Evolutionary conservation across 1,140 invertebrate species (phyloP), one percentile per base, ranked within the genome.

Genomic region (Venturia canescens): DNA sequence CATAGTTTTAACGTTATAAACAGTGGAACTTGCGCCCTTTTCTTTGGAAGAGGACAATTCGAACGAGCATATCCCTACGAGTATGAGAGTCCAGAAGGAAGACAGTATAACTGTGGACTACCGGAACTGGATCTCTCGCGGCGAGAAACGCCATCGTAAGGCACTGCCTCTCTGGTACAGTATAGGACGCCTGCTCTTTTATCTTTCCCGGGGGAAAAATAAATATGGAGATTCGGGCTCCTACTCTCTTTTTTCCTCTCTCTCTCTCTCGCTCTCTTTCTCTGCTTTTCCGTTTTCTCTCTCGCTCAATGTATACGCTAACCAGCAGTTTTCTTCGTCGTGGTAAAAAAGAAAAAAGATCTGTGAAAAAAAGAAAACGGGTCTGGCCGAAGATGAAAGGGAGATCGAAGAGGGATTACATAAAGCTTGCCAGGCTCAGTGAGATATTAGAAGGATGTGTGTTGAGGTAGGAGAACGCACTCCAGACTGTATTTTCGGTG

Each of bases 151-250:
- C 38, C 21, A 26, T 26, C 50, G 63, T 78, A 69, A 53, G 77
- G 63, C 38, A 78, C 63, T 70, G 44, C 34, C 34, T 1, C 34
- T 21, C 44, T 38, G 18, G 70, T 66, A 31, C 50, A 50, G 27
- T 50, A 50, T 78, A 50, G 63, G 48, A 70, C 38, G 34, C 21
- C 57, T 78, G 63, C 67, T 78, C 77, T 70, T 78, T 78, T 78
- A 69, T 78, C 67, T 78, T 69, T 78, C 67, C 77, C 77, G 34
- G 7, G 67, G 77, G 67, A 44, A 78, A 69, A 48, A 78, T 78
- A 78, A 78, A 78, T 78, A 78, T 78, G 77, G 63, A 78, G 67
- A 78, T 78, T 78, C 67, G 63, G 26, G 74, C 27, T 29, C 44
- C 38, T 76, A 31, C 18, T 34, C 27, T 66, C 23, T 66, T 26